These are phyloP conservation scores for Platyrinchus mystaceus DNA, from an alignment of 2,797 vertebrate genomes.

Conservation along the genomic window DNA sequence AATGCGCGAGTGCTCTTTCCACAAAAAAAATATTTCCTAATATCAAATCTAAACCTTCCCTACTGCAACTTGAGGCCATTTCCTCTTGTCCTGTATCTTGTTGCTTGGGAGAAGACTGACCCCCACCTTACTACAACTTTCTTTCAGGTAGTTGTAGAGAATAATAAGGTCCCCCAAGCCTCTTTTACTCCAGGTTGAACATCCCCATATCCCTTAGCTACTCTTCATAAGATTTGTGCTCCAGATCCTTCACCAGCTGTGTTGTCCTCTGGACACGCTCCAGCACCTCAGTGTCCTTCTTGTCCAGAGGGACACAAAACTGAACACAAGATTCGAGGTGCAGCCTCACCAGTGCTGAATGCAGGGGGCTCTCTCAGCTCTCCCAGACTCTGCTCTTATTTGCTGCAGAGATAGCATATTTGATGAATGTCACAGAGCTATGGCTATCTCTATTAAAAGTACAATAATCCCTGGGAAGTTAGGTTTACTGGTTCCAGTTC, in stretches of 20 bases:
- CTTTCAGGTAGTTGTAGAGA: not conserved
- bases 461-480: not conserved
- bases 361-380: not conserved
- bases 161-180: not conserved
- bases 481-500: not conserved
- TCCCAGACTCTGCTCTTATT: not conserved
- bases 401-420: not conserved
- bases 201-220: not conserved
- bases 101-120: not conserved
- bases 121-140: not conserved
- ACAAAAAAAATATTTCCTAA: not conserved
- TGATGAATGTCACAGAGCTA: accelerated
- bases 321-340: not conserved
- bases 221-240: not conserved
- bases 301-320: not conserved
- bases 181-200: not conserved
- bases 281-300: not conserved
- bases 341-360: not conserved
- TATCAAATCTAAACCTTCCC: not conserved
- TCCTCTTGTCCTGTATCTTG: not conserved
- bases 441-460: not conserved
- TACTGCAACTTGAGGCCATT: not conserved
- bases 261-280: not conserved
- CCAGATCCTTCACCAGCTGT: not conserved
- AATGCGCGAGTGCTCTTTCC: not conserved